These are phyloP conservation scores for Azorinus chamasolen DNA, from an alignment of 2,888 invertebrate genomes.

Conservation along the genomic window DNA sequence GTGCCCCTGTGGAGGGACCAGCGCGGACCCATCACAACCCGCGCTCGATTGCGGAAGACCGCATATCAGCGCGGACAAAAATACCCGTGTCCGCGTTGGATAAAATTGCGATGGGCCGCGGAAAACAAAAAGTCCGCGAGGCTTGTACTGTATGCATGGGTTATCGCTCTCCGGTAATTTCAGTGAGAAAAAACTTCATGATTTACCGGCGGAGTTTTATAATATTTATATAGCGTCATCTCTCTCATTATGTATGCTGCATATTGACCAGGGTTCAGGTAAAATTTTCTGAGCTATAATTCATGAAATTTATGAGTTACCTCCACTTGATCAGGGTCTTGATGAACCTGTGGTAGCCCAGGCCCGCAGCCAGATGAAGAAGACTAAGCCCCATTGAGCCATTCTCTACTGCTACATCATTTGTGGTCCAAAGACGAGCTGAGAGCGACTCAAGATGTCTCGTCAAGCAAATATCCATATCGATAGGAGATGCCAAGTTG, in stretches of 20 bases:
- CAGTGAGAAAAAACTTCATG: too few species aligned
- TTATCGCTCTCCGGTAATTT: too few species aligned
- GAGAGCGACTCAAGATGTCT: slow-evolving; percentile 90
- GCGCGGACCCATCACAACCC: too few species aligned
- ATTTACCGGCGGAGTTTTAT: too few species aligned
- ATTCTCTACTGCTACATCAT: slow-evolving; percentile 57
- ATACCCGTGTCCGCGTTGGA: too few species aligned
- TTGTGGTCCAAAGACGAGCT: slow-evolving; percentile 69
- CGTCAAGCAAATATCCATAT: slow-evolving; percentile 91
- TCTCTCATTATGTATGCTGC: background rate
- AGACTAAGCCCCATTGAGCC: slow-evolving; percentile 72
- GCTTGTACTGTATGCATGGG: too few species aligned
- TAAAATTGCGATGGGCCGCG: too few species aligned
- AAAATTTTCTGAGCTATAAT: background rate
- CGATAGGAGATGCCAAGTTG: background rate
- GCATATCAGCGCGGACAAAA: too few species aligned
- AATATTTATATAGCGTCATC: background rate
- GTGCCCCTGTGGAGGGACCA: too few species aligned
- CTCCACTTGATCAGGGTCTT: slow-evolving; percentile 82
- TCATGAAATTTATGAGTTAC: slow-evolving; percentile 64
- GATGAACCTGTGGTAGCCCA: slow-evolving; percentile 91
- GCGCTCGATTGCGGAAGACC: too few species aligned
- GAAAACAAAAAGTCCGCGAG: too few species aligned
- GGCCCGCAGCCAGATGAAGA: slow-evolving; percentile 95
- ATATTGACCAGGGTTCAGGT: too few species aligned